A percentile compares a stretch with the other conserved stretches of the same genome.
Conservation (phyloP, 2,888 invertebrate species). For the Chrysolina haemoptera region DNA sequence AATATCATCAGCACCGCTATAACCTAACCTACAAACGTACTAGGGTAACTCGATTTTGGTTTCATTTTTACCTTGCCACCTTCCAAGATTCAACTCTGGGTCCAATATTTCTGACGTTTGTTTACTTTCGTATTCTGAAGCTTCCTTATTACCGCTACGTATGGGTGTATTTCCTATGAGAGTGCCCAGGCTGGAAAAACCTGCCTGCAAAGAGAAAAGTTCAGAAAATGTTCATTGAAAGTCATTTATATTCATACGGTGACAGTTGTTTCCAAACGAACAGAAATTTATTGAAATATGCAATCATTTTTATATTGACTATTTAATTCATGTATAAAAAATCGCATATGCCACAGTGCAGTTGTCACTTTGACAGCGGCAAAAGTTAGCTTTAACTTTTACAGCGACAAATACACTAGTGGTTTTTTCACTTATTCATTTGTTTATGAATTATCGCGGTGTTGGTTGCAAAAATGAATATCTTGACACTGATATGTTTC, state of each 20-base stretch:
- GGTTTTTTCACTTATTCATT: too few relatives aligned
- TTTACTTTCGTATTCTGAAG: slow-evolving; percentile 64
- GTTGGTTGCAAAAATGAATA: too few relatives aligned
- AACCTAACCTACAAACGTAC: slow-evolving; percentile 68
- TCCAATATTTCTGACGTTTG: slow-evolving; percentile 66
- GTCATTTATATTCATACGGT: too few relatives aligned
- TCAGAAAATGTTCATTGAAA: neutral
- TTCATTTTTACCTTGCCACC: slow-evolving; percentile 55
- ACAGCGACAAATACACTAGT: too few relatives aligned
- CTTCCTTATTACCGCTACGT: slow-evolving; percentile 60
- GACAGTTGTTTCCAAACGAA: too few relatives aligned
- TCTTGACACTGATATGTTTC: too few relatives aligned
- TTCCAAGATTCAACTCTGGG: slow-evolving; percentile 71
- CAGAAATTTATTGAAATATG: neutral
- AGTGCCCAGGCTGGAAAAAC: slow-evolving; percentile 59
- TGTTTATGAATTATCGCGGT: too few relatives aligned
- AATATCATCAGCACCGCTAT: slow-evolving; percentile 71
- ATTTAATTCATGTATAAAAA: too few relatives aligned
- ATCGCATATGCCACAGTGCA: too few relatives aligned
- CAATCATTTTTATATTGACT: too few relatives aligned
- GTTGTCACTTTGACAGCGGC: too few relatives aligned
- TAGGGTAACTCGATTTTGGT: neutral
- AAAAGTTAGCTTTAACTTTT: too few relatives aligned
- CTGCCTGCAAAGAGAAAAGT: slow-evolving; percentile 49
- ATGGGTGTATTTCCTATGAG: slow-evolving; percentile 60